Evolutionary conservation across 2,797 vertebrate species (phyloP).

Genomic region (Leuciscus waleckii): DNA sequence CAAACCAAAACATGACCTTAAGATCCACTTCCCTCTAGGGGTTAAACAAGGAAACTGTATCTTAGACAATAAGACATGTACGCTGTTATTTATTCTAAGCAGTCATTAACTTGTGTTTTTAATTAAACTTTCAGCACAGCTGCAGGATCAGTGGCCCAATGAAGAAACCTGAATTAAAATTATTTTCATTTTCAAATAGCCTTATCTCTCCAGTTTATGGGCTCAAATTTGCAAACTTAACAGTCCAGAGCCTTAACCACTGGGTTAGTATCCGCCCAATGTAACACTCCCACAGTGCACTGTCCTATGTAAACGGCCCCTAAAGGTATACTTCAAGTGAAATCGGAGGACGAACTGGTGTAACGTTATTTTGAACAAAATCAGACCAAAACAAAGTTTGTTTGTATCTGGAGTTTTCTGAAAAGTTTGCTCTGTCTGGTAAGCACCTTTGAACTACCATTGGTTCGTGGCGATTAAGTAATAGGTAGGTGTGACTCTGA

Average conservation of each 20-base stretch:
- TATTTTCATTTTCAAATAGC: neutral
- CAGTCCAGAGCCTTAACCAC: neutral
- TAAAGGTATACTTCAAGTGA: neutral
- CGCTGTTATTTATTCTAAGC: neutral
- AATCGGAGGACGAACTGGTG: neutral
- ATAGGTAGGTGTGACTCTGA: neutral
- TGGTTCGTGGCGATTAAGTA: neutral
- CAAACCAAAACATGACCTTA: conserved; percentile 14
- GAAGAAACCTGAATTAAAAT: neutral
- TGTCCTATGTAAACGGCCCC: neutral
- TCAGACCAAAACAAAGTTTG: neutral
- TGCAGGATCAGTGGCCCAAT: neutral
- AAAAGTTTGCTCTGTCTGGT: neutral
- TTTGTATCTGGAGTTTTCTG: neutral
- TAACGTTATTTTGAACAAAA: neutral
- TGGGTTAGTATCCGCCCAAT: neutral
- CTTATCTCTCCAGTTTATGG: neutral
- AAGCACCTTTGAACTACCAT: neutral
- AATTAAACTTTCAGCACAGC: conserved; percentile 1
- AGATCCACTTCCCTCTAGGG: neutral
- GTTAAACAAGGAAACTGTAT: neutral
- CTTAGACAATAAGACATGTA: neutral
- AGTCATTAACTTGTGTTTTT: neutral
- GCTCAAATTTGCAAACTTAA: neutral
- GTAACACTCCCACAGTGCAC: neutral